phyloP scores from a whole-genome alignment of 2,113 vertebrate genomes.

The Pycnonotus jocosus region DNA sequence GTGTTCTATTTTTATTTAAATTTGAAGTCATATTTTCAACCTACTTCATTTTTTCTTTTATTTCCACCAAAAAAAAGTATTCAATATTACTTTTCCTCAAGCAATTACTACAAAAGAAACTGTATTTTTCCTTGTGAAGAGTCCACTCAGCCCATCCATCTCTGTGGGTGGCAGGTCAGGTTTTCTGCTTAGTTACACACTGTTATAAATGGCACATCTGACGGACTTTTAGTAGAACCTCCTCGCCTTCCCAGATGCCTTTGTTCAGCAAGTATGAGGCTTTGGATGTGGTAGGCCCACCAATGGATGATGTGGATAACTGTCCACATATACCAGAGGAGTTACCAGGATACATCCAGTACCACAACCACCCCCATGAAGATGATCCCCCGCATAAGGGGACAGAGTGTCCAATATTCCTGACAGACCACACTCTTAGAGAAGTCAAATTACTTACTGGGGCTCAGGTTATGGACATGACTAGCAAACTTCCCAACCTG shows the following conservation, averaged over 20 bases:
- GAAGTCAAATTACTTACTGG: not conserved
- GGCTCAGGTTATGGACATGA: too few relatives aligned
- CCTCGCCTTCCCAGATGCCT: not conserved
- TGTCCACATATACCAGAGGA: not conserved
- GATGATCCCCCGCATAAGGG: not conserved
- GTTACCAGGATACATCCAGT: accelerated
- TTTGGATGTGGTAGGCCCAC: not conserved
- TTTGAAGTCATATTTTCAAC: not conserved
- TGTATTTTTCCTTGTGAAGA: not conserved
- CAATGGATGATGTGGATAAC: not conserved
- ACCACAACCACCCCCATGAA: not conserved
- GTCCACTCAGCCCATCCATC: not conserved
- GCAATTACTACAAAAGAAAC: not conserved
- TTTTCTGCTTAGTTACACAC: not conserved
- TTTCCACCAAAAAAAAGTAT: not conserved
- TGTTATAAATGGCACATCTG: not conserved
- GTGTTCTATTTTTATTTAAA: not conserved
- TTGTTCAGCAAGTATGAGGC: not conserved
- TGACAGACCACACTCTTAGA: not conserved
- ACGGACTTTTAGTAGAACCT: not conserved
- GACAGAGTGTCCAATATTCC: not conserved
- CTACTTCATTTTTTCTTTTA: not conserved
- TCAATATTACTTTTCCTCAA: not conserved
- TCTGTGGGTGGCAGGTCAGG: not conserved
- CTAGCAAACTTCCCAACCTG: not conserved